A percentile compares a stretch with the other conserved stretches of the same genome.
Evolutionary conservation across 2,797 vertebrate genomes (phyloP).

Genomic region (Momotus momota): DNA sequence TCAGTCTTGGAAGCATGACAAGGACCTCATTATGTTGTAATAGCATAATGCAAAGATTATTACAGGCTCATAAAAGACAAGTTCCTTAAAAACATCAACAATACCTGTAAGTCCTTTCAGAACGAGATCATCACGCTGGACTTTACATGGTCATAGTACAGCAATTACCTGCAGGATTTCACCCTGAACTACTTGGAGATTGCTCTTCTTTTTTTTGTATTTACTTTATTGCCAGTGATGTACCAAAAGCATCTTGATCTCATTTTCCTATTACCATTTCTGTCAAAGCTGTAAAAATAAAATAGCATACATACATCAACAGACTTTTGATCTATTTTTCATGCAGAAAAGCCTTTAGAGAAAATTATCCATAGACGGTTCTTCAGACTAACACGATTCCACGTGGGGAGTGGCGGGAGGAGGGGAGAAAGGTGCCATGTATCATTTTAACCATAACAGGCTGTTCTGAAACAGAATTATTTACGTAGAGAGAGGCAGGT

Average conservation of each 20-base stretch:
- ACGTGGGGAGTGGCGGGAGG: neutral
- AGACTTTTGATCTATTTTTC: constrained; percentile 54
- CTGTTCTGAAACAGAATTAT: constrained; percentile 18
- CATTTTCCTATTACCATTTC: constrained; percentile 31
- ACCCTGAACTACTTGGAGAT: neutral
- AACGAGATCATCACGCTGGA: neutral
- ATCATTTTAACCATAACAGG: neutral
- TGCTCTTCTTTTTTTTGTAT: neutral
- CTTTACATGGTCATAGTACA: neutral
- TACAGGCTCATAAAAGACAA: constrained; percentile 44
- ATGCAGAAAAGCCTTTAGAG: constrained; percentile 20
- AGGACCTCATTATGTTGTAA: constrained; percentile 47
- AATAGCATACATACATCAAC: neutral
- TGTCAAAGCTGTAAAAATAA: constrained; percentile 50
- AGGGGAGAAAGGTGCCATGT: neutral
- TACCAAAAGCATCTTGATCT: constrained; percentile 21
- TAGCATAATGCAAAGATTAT: constrained; percentile 50
- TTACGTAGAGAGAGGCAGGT: neutral
- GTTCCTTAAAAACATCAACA: constrained; percentile 10
- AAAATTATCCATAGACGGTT: neutral
- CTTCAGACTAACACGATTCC: neutral
- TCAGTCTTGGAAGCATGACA: constrained; percentile 32
- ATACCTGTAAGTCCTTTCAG: neutral
- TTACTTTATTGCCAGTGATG: neutral
- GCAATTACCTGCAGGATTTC: neutral